phyloP scores from a whole-genome alignment of 2,113 vertebrate species.

The Pteropus alecto region DNA sequence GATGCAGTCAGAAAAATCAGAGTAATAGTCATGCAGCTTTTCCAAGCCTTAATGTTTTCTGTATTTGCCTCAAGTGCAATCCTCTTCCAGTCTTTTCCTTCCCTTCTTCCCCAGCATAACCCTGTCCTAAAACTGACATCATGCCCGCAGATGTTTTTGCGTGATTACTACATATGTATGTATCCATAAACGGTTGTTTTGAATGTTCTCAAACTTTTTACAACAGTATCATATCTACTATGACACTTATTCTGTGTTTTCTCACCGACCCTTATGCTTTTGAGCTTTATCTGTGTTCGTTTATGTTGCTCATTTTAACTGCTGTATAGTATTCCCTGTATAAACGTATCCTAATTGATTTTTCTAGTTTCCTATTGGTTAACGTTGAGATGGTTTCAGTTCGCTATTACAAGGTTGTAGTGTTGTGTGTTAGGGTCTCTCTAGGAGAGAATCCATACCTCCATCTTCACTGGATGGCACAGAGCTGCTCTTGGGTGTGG shows the following conservation, averaged over 20 bases:
- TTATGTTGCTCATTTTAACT: not conserved
- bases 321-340: not conserved
- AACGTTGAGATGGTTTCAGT: not conserved
- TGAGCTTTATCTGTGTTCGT: not conserved
- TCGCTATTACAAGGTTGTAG: not conserved
- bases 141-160: not conserved
- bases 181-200: not conserved
- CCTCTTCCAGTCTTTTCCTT: not conserved
- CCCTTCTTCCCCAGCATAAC: not conserved
- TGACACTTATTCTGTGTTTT: not conserved
- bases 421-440: not conserved
- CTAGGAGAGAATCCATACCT: not conserved
- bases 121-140: not conserved
- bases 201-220: not conserved
- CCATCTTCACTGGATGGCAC: not conserved
- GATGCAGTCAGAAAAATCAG: not conserved
- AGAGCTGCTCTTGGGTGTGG: accelerated
- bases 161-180: not conserved
- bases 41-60: not conserved
- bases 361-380: not conserved
- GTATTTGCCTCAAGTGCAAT: not conserved
- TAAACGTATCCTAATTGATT: no score
- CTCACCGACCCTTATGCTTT: not conserved
- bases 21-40: not conserved
- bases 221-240: not conserved